A percentile compares a stretch with the other conserved stretches of the same genome.
phyloP scores from a whole-genome alignment of 2,888 invertebrate genomes.

The Lepas anatifera region DNA sequence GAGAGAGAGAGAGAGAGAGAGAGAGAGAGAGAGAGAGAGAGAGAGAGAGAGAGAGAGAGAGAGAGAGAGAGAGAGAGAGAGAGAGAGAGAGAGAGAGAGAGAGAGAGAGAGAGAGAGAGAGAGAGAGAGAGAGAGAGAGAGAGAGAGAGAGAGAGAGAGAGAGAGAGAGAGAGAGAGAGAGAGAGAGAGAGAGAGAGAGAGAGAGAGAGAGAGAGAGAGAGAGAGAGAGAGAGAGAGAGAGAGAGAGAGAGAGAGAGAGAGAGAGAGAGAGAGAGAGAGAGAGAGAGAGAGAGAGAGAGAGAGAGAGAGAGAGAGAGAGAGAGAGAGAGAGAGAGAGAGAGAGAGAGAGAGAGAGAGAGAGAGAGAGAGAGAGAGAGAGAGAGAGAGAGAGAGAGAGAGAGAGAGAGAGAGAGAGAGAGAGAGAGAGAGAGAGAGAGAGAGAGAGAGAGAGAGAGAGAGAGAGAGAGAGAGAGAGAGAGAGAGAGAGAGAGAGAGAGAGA shows the following conservation, averaged over 20 bases:
- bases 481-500: not conserved
- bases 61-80: not conserved
- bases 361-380: too few relatives aligned
- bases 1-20: too few relatives aligned
- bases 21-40: too few relatives aligned
- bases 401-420: slow-evolving; percentile 13
- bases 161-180: slow-evolving; percentile 4
- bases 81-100: not conserved
- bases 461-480: slow-evolving; percentile 13
- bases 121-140: not conserved
- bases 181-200: slow-evolving; percentile 1
- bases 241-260: not conserved
- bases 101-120: not conserved
- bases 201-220: slow-evolving; percentile 2
- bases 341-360: too few relatives aligned
- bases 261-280: not conserved
- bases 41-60: too few relatives aligned
- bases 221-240: slow-evolving; percentile 7
- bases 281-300: not conserved
- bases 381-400: not conserved
- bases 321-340: too few relatives aligned
- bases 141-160: slow-evolving; percentile 2
- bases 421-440: slow-evolving; percentile 14
- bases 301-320: not conserved
- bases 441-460: slow-evolving; percentile 13